Evolutionary conservation across 2,113 vertebrate species (phyloP).

Genomic region (Patagioenas fasciata): DNA sequence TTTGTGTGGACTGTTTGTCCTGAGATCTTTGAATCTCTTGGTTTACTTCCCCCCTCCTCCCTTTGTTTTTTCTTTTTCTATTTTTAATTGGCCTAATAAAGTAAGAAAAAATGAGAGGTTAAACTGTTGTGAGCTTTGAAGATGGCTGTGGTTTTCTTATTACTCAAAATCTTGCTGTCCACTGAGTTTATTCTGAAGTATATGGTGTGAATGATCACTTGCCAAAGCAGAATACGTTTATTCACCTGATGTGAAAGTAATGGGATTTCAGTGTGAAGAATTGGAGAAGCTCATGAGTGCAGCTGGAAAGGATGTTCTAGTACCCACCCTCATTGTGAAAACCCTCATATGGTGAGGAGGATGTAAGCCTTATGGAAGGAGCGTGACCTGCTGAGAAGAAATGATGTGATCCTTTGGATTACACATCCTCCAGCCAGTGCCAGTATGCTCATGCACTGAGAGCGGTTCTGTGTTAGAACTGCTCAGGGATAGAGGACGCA

Average conservation of each 20-base stretch:
- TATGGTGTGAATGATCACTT: not conserved
- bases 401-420: not conserved
- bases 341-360: not conserved
- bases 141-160: not conserved
- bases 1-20: not conserved
- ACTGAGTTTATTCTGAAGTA: not conserved
- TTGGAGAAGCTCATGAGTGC: not conserved
- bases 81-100: not conserved
- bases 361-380: not conserved
- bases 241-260: not conserved
- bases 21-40: not conserved
- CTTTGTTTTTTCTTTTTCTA: not conserved
- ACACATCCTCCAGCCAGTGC: not conserved
- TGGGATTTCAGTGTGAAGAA: rapidly evolving
- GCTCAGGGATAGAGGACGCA: not conserved
- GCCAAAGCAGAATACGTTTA: not conserved
- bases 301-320: not conserved
- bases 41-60: rapidly evolving
- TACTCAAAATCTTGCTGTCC: not conserved
- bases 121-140: not conserved
- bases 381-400: not conserved
- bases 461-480: not conserved
- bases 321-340: not conserved
- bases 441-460: too few relatives aligned
- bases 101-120: not conserved